Evolutionary conservation across 2,113 vertebrate species (phyloP).

Genomic region (Cromileptes altivelis): DNA sequence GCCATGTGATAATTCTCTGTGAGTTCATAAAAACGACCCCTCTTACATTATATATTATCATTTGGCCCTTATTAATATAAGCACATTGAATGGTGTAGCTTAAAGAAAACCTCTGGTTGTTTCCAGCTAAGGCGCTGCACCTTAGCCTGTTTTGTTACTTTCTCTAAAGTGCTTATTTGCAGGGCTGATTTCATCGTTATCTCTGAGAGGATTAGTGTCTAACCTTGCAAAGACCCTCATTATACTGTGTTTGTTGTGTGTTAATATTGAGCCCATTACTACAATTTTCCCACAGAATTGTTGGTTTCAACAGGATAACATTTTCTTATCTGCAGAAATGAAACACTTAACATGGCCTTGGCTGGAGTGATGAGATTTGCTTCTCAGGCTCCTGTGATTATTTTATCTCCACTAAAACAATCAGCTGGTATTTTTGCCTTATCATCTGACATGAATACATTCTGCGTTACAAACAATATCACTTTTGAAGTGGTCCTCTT

Average conservation of each 20-base stretch:
- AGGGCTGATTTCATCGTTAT: constrained; percentile 3
- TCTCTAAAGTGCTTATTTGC: neutral
- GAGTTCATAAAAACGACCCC: neutral
- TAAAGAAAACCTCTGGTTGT: no score
- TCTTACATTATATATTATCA: neutral
- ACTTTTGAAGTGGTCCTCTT: neutral
- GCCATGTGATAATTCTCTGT: neutral
- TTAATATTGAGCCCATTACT: neutral
- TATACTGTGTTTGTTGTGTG: neutral
- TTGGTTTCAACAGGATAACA: neutral
- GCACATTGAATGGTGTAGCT: neutral
- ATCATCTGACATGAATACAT: neutral
- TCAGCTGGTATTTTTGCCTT: neutral
- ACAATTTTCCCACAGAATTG: constrained; percentile 2
- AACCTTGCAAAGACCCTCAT: constrained; percentile 12
- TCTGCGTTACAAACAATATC: neutral
- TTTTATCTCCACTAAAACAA: constrained; percentile 3
- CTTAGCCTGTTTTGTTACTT: neutral
- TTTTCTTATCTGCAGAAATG: neutral
- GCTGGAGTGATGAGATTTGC: constrained; percentile 16
- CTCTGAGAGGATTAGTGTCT: constrained; percentile 1
- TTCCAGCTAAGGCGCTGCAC: no score
- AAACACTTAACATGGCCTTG: neutral
- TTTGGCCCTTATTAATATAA: neutral
- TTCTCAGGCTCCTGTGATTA: neutral